Evolutionary conservation across 1,140 invertebrate genomes (phyloP).

Genomic region (Lordiphosa stackelbergi): DNA sequence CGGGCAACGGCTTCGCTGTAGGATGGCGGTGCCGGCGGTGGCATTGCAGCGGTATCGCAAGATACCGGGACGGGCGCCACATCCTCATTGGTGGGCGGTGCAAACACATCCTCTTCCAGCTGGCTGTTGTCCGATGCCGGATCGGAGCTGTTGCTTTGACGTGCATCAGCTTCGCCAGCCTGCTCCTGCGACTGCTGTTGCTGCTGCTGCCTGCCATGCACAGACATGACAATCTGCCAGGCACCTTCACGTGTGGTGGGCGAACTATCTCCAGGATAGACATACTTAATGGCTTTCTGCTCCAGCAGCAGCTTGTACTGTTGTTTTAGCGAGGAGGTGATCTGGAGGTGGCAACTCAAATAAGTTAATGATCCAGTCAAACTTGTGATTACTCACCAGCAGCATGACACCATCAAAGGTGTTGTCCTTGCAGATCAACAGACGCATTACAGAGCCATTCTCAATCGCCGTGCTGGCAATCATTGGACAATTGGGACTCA

Average conservation of each 20-base stretch:
- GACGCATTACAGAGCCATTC: constrained; percentile 79
- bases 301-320: constrained; percentile 83
- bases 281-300: constrained; percentile 80
- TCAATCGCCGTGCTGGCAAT: constrained; percentile 82
- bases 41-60: constrained; percentile 7
- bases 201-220: constrained; percentile 47
- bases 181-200: constrained; percentile 22
- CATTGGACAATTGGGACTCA: constrained; percentile 82
- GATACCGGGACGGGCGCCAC: constrained; percentile 11
- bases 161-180: constrained; percentile 16
- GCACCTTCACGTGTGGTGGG: constrained; percentile 64
- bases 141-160: constrained; percentile 70
- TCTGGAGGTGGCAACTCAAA: constrained; percentile 76
- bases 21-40: constrained; percentile 47
- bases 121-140: constrained; percentile 70
- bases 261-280: constrained; percentile 79
- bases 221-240: constrained; percentile 75
- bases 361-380: neutral
- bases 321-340: constrained; percentile 81
- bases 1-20: constrained; percentile 40
- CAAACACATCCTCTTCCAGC: constrained; percentile 69
- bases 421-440: constrained; percentile 84
- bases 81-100: constrained; percentile 50
- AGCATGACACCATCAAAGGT: constrained; percentile 83
- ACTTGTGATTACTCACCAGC: constrained; percentile 78